These are phyloP conservation scores for Acrocyrtus sp. DNA, from an alignment of 2,888 invertebrate species.

Conservation along the genomic window DNA sequence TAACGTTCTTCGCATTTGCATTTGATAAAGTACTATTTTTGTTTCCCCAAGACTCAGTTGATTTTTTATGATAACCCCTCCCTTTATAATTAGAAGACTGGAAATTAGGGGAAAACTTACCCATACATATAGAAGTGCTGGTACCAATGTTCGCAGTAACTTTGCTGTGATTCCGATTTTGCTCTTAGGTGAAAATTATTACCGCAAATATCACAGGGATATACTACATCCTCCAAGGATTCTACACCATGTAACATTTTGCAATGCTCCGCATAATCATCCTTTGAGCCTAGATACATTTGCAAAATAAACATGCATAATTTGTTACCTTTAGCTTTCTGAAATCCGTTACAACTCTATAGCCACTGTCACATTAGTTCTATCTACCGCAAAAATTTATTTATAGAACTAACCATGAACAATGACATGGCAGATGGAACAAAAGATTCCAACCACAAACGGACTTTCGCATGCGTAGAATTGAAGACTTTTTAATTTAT, in stretches of 20 bases:
- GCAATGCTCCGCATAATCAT: slow-evolving; percentile 44
- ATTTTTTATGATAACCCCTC: no score
- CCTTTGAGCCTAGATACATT: slow-evolving; percentile 23
- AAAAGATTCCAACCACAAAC: slow-evolving; percentile 53
- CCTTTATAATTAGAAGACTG: no score
- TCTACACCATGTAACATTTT: slow-evolving; percentile 40
- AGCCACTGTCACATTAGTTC: no score
- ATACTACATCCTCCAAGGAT: slow-evolving; percentile 42
- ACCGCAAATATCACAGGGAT: slow-evolving; percentile 58
- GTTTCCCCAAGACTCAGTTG: no score
- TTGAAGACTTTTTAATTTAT: slow-evolving; percentile 48
- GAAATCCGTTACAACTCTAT: no score
- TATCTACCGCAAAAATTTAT: no score
- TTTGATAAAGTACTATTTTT: no score
- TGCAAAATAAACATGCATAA: no score
- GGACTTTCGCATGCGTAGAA: slow-evolving; percentile 43
- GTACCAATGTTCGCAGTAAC: slow-evolving; percentile 57
- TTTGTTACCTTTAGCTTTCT: no score
- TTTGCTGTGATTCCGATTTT: slow-evolving; percentile 33
- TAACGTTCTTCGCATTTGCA: no score
- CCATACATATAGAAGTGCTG: slow-evolving; percentile 59
- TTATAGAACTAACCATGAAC: slow-evolving; percentile 47
- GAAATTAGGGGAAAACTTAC: slow-evolving; percentile 34
- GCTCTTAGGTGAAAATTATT: slow-evolving; percentile 33
- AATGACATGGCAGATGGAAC: slow-evolving; percentile 49